phyloP scores from a whole-genome alignment of 2,888 invertebrate genomes.

The Hypena proboscidalis region DNA sequence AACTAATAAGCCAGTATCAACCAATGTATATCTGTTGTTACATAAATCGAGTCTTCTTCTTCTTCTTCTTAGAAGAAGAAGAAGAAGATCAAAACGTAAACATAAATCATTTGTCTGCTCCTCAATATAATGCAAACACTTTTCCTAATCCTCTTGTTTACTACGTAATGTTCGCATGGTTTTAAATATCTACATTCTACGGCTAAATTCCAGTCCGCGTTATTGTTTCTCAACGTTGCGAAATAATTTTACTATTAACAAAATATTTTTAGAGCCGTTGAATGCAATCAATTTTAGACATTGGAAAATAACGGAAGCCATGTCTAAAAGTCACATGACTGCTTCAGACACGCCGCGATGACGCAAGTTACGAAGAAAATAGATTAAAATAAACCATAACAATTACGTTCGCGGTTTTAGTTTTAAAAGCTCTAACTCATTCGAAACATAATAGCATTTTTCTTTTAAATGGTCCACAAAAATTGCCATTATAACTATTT shows the following conservation, averaged over 20 bases:
- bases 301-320: constrained; percentile 60
- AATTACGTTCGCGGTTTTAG: constrained; percentile 60
- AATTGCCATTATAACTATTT: constrained; percentile 53
- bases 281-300: constrained; percentile 59
- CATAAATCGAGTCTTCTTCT: constrained; percentile 21
- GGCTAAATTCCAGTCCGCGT: constrained; percentile 3
- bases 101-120: no score
- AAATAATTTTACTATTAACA: constrained; percentile 42
- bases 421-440: constrained; percentile 60
- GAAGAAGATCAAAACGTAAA: no score
- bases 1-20: constrained; percentile 36
- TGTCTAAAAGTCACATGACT: constrained; percentile 71
- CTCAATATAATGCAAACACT: no score
- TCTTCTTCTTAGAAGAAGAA: no score
- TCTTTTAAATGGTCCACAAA: constrained; percentile 62
- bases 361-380: constrained; percentile 65
- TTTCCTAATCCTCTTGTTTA: no score
- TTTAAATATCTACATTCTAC: background rate
- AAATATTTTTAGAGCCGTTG: constrained; percentile 39
- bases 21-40: constrained; percentile 22
- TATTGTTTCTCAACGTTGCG: constrained; percentile 42
- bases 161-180: no score
- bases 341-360: constrained; percentile 59
- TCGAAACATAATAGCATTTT: constrained; percentile 56
- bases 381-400: constrained; percentile 74